Base-by-base conservation (phyloP, 2,113 vertebrate genomes). In the Caloenas nicobarica region DNA sequence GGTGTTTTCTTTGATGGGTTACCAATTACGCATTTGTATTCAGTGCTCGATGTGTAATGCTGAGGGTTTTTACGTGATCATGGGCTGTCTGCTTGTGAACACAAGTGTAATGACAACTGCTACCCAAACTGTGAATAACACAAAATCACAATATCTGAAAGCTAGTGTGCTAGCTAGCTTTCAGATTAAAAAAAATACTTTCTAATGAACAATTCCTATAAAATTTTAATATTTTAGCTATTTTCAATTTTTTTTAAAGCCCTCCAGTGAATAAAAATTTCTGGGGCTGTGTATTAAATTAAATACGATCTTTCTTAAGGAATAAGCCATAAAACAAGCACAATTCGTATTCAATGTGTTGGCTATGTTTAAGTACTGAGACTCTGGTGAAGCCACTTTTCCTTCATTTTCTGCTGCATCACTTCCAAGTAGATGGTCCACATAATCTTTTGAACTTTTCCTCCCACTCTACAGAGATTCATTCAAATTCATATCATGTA, bases 71-170 rank as follows among this genome's bases (percentile, higher is more conserved):
- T 26, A 33, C 31, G 10, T 79, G 28, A 24, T 71, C 42, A 2
- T 64, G 33, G 65, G 2, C 23, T 14, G 4, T 60, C 16, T 46
- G 19, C 18, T 29, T 91, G 16, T 28, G n/a, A 84, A 14, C 19
- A n/a, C 9, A 54, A 66, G 11, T 0, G 0, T 31, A 56, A 56
- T 31, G 50, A 34, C 9, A 1, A 10, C 33, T 40, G 21, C 31
- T 64, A 28, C 38, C 16, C 2, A 1, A 68, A 51, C 33, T 68
- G 10, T 60, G 38, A 74, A 33, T 68, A 66, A 28, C 19, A 21
- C 36, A 46, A 42, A 81, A 53, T 21, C 16, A 38, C 8, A 69
- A 31, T 77, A 48, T 33, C 29, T 80, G 25, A 72, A 91, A 81
- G 6, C 19, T 26, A 80, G 22, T 0, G 0, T 64, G 24, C 44